Evolutionary conservation across 2,888 invertebrate genomes (phyloP), one percentile per base, ranked within the genome.

Genomic region (Platynereis dumerilii): DNA sequence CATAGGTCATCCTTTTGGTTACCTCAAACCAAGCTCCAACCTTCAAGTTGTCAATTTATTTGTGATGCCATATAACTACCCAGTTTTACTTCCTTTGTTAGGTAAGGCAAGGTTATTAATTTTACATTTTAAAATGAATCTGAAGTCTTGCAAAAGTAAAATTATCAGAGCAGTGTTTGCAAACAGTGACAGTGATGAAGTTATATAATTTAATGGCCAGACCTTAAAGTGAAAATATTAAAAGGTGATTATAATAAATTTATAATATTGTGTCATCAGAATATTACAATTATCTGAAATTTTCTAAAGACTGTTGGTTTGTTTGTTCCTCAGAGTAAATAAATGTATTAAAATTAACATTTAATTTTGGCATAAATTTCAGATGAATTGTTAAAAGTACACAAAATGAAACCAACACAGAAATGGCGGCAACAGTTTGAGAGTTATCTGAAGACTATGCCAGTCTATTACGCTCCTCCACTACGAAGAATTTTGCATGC

Each of bases 51-150:
- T 99, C 45, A 97, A 97, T 86, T 86, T 99, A 69, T 96, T 96
- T 85, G 94, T 99, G 3, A 90, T 99, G 88, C 98, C 99, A 28
- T 99, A 99, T 87, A 99, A 99, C 86, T 99, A 98, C 85, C 97
- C 98, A 1, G 91, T 93, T 42, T 85, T 99, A 39, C 85, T 98
- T 78, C 94, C 96, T 0, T 86, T 99, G 12, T 86, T 99, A 29
- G 85, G 87, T 82, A 81, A 80, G 80, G 55, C 22, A 55, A 55
- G 5, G 24, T 52, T 3, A 3, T 10, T 22, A 22, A 20, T 52
- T 52, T 52, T 10, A 17, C 24, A 52, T 24, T 42, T 42, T n/a
- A n/a, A n/a, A n/a, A n/a, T n/a, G n/a, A n/a, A n/a, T n/a, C n/a
- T n/a, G n/a, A 17, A 42, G 42, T 42, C 17, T 42, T 42, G 42